A percentile compares a stretch with the other conserved stretches of the same genome.
Evolutionary conservation across 1,140 invertebrate species (phyloP).

Genomic region (Aphis gossypii): DNA sequence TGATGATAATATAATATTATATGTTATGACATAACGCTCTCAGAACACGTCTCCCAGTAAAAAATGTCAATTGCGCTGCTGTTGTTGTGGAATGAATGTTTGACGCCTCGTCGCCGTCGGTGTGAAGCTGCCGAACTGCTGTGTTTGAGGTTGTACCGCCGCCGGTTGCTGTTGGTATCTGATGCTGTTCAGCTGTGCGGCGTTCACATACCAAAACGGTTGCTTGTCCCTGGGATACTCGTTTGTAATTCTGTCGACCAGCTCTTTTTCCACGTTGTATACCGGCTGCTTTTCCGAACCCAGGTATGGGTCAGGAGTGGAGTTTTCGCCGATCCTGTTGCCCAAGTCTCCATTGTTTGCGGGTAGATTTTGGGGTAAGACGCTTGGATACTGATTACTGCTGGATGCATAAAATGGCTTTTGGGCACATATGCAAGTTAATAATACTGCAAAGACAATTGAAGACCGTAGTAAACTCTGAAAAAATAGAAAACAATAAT

Average conservation of each 20-base stretch:
- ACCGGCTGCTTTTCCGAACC: background rate
- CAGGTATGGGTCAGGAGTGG: background rate
- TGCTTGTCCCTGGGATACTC: conserved; percentile 26
- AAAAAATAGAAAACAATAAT: background rate
- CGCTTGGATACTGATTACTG: background rate
- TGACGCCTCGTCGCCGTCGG: background rate
- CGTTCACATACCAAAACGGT: conserved; percentile 44
- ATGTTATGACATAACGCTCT: background rate
- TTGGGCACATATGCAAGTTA: conserved; percentile 20
- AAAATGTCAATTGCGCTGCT: background rate
- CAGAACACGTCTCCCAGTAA: background rate
- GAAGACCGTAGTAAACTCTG: background rate
- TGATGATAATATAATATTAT: background rate
- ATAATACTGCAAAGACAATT: background rate
- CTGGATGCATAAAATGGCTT: conserved; percentile 41
- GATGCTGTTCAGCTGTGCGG: background rate
- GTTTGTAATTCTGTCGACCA: background rate
- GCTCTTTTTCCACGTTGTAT: conserved; percentile 34
- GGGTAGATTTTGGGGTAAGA: conserved; percentile 36
- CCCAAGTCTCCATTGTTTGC: background rate
- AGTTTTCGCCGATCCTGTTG: background rate
- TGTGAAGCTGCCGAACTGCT: background rate
- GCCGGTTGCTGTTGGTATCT: conserved; percentile 11
- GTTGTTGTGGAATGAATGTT: background rate
- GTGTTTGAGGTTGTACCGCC: background rate